These are phyloP conservation scores for Argopecten irradians DNA, from an alignment of 1,140 invertebrate species.

Conservation along the genomic window DNA sequence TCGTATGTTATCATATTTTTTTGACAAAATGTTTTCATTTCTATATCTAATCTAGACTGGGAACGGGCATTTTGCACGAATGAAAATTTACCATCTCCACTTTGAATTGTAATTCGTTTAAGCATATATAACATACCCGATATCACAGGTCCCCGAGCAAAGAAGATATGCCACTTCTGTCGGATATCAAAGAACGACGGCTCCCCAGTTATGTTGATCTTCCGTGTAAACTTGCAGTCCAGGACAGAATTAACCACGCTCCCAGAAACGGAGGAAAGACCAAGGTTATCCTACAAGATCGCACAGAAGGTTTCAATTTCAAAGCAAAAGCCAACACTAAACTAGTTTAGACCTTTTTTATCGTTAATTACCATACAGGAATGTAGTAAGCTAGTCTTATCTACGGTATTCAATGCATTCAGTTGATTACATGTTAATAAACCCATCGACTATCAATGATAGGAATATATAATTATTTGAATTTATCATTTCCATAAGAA, in stretches of 20 bases:
- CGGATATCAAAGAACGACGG: neutral
- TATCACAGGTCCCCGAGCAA: neutral
- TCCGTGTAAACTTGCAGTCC: conserved; percentile 27
- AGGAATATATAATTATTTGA: too few species aligned
- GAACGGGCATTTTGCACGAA: too few species aligned
- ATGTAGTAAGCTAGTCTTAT: too few species aligned
- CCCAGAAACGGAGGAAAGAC: neutral
- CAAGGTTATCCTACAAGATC: neutral
- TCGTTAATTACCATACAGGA: too few species aligned
- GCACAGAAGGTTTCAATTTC: neutral
- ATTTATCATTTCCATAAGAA: too few species aligned
- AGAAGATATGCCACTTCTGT: conserved; percentile 27
- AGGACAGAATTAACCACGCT: neutral
- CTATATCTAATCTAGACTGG: too few species aligned
- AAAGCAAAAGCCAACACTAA: too few species aligned
- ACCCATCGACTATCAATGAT: too few species aligned
- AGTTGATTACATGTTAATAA: too few species aligned
- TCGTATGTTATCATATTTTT: neutral
- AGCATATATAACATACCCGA: neutral
- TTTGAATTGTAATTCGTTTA: too few species aligned
- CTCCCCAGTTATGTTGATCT: neutral
- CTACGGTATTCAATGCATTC: too few species aligned
- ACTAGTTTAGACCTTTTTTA: too few species aligned
- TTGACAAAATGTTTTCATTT: neutral
- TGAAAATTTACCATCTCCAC: neutral